A percentile compares a stretch with the other conserved stretches of the same genome.
These are phyloP conservation scores for Leptinotarsa peninsularis DNA, from an alignment of 2,888 invertebrate genomes.

Conservation along the genomic window DNA sequence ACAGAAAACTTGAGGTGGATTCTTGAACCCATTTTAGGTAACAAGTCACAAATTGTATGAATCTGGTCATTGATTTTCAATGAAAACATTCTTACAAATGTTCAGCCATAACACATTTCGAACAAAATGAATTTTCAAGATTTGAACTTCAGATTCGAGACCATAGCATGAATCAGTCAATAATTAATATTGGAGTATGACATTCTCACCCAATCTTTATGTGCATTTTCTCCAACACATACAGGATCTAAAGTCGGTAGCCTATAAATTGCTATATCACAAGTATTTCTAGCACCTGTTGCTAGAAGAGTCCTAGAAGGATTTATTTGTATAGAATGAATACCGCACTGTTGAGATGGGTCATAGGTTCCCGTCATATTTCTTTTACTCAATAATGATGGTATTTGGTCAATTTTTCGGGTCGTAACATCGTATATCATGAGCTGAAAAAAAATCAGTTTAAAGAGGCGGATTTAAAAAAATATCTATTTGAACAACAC, in stretches of 20 bases:
- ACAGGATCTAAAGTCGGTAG: conserved; percentile 95
- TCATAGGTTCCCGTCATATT: conserved; percentile 68
- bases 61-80: too few species aligned
- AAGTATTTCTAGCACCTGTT: conserved; percentile 91
- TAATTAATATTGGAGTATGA: too few species aligned
- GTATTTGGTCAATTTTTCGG: conserved; percentile 88
- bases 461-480: too few species aligned
- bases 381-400: conserved; percentile 80
- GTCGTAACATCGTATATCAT: conserved; percentile 93
- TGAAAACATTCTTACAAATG: too few species aligned
- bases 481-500: too few species aligned
- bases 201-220: conserved; percentile 84
- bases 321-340: conserved; percentile 94
- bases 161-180: too few species aligned
- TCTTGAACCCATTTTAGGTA: too few species aligned
- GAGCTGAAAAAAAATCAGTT: conserved; percentile 68
- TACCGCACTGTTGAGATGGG: conserved; percentile 80
- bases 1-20: too few species aligned
- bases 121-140: too few species aligned
- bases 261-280: conserved; percentile 90
- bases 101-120: too few species aligned
- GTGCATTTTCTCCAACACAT: conserved; percentile 91
- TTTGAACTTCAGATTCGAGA: too few species aligned
- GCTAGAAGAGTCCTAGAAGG: conserved; percentile 91
- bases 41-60: too few species aligned